A percentile compares a stretch with the other conserved stretches of the same genome.
Conservation (phyloP, 2,888 invertebrate species). For the Pegoplata infirma region DNA sequence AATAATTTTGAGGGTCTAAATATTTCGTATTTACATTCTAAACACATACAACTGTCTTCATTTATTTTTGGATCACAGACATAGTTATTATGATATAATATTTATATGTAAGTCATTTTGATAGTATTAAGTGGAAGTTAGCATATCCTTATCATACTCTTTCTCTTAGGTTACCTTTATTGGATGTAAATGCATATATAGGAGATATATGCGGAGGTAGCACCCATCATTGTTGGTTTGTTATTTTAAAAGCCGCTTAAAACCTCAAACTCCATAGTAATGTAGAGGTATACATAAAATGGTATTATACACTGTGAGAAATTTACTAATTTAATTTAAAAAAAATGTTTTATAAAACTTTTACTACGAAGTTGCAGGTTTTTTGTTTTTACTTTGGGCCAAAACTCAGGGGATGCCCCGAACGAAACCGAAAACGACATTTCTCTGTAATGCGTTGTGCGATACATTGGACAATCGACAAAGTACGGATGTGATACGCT, state of each 20-base stretch:
- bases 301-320: neutral
- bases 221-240: slow-evolving; percentile 44
- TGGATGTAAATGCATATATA: too few relatives aligned
- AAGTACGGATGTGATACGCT: too few relatives aligned
- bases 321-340: too few relatives aligned
- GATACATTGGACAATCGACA: too few relatives aligned
- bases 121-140: slow-evolving; percentile 33
- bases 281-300: slow-evolving; percentile 25
- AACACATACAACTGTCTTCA: too few relatives aligned
- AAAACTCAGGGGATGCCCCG: too few relatives aligned
- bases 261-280: slow-evolving; percentile 34
- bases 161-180: slow-evolving; percentile 29
- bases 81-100: slow-evolving; percentile 35
- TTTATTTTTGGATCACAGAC: slow-evolving; percentile 23
- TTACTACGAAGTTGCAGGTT: too few relatives aligned
- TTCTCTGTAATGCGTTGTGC: too few relatives aligned
- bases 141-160: neutral
- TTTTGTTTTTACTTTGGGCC: too few relatives aligned
- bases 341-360: too few relatives aligned
- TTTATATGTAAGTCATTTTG: neutral
- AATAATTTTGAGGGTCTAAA: neutral
- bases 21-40: slow-evolving; percentile 3
- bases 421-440: too few relatives aligned
- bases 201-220: too few relatives aligned
- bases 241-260: slow-evolving; percentile 46